Percentiles rank a stretch among this genome's conserved stretches.
Evolutionary conservation across 2,888 invertebrate species (phyloP).

Genomic region (Coremacera marginata): DNA sequence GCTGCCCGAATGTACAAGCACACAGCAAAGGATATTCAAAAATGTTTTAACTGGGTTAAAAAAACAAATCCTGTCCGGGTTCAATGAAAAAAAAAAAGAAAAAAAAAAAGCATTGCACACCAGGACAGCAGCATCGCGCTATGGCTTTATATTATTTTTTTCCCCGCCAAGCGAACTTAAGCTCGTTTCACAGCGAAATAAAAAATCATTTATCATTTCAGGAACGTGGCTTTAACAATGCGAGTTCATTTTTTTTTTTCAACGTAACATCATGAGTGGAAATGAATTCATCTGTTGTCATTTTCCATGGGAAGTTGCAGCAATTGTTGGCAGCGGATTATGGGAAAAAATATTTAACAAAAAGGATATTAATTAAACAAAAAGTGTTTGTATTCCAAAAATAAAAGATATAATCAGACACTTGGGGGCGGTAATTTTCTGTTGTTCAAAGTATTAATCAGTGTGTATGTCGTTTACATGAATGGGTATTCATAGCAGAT

Average conservation of each 20-base stretch:
- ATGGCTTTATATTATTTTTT: conserved; percentile 22
- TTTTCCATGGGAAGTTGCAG: conserved; percentile 14
- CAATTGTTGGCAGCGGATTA: conserved; percentile 30
- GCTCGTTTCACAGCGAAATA: conserved; percentile 29
- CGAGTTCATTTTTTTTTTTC: neutral
- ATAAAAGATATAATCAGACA: neutral
- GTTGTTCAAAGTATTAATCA: neutral
- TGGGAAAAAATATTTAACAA: conserved; percentile 2
- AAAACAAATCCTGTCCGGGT: too few relatives aligned
- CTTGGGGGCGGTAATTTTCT: neutral
- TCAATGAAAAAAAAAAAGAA: neutral
- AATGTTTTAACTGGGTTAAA: too few relatives aligned
- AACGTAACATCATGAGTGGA: neutral
- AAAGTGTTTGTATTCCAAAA: neutral
- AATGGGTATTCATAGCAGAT: neutral
- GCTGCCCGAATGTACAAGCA: too few relatives aligned
- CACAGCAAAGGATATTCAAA: too few relatives aligned
- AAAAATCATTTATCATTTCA: conserved; percentile 29
- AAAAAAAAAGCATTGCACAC: neutral
- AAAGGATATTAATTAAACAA: conserved; percentile 21
- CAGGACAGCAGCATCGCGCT: neutral
- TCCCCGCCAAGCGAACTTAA: conserved; percentile 12
- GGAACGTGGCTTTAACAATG: conserved; percentile 20
- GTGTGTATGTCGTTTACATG: neutral
- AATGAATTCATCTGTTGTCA: conserved; percentile 24